Evolutionary conservation across 1,140 invertebrate genomes (phyloP).

Genomic region (Solenopsis invicta): DNA sequence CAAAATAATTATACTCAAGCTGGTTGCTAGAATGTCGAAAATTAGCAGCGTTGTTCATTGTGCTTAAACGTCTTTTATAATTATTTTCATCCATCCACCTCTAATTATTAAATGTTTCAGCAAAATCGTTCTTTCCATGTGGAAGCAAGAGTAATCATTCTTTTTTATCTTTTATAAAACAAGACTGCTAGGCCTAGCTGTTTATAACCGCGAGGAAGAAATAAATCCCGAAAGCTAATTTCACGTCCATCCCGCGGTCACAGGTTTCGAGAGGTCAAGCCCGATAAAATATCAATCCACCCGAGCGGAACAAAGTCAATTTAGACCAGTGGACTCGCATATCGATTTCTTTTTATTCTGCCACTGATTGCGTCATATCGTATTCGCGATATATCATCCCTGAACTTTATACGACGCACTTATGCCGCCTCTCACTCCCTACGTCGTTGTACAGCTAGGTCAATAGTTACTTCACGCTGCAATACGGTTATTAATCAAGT

Average conservation of each 20-base stretch:
- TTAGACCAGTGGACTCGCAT: slow-evolving; percentile 15
- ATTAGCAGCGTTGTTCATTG: no score
- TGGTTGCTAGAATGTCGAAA: no score
- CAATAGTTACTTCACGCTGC: not conserved
- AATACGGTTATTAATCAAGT: slow-evolving; percentile 36
- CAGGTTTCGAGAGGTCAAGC: not conserved
- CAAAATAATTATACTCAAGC: no score
- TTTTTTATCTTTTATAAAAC: not conserved
- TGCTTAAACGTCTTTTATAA: no score
- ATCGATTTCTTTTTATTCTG: slow-evolving; percentile 32
- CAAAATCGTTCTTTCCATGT: no score
- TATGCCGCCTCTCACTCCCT: not conserved
- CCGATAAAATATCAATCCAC: slow-evolving; percentile 28
- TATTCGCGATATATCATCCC: slow-evolving; percentile 22
- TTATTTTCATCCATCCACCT: no score
- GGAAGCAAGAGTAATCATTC: not conserved
- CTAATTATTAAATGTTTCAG: no score
- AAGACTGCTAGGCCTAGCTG: no score
- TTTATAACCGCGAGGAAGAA: not conserved
- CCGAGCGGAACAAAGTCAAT: slow-evolving; percentile 24
- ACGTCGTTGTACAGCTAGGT: not conserved
- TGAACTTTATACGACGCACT: slow-evolving; percentile 23
- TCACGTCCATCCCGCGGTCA: not conserved
- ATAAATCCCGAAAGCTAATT: not conserved
- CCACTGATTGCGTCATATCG: slow-evolving; percentile 14